Evolutionary conservation across 1,140 invertebrate genomes (phyloP).

Genomic region (Dreissena polymorpha): DNA sequence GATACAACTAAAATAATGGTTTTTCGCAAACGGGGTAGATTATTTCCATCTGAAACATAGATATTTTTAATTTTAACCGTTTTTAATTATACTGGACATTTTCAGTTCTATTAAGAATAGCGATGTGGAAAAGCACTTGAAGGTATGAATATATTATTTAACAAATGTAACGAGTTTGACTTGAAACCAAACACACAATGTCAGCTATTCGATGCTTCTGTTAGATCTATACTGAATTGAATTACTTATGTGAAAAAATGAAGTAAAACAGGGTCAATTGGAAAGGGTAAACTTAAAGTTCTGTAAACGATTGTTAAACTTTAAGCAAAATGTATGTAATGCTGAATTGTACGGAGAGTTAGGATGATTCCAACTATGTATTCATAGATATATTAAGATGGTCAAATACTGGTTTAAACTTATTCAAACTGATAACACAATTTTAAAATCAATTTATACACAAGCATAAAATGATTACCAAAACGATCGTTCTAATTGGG

Average conservation of each 20-base stretch:
- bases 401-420: background rate
- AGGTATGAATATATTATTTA: background rate
- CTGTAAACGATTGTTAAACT: background rate
- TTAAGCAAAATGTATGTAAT: background rate
- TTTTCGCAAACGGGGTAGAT: too few relatives aligned
- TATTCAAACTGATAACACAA: background rate
- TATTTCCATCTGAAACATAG: too few relatives aligned
- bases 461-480: background rate
- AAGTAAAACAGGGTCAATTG: background rate
- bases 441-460: background rate
- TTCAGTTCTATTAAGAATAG: too few relatives aligned
- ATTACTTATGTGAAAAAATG: background rate
- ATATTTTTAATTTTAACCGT: too few relatives aligned
- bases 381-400: background rate
- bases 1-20: too few relatives aligned
- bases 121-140: background rate
- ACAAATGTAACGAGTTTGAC: background rate
- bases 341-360: background rate
- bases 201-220: background rate
- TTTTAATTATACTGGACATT: too few relatives aligned
- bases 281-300: background rate
- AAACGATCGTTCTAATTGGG: too few relatives aligned
- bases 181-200: background rate
- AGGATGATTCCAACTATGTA: background rate
- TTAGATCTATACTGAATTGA: conserved; percentile 22